Conservation (phyloP, 2,113 vertebrate species). For the Microcebus jonahi region DNA sequence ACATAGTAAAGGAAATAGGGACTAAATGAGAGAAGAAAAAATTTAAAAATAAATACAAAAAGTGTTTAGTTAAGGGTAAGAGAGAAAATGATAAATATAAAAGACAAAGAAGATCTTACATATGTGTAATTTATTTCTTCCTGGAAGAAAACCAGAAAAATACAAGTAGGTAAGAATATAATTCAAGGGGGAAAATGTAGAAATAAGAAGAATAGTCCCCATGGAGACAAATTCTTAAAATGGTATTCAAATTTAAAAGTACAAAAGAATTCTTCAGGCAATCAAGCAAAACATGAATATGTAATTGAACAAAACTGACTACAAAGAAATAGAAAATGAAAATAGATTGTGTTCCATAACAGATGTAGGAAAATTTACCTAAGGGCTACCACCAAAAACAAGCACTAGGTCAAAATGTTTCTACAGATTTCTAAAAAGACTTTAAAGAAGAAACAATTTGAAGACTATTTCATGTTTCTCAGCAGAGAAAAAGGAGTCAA, state of each 20-base stretch:
- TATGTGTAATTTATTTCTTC: neutral
- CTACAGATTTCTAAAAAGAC: neutral
- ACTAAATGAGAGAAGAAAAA: neutral
- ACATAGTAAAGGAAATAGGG: neutral
- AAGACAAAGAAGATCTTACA: neutral
- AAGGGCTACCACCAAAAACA: neutral
- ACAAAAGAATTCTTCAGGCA: neutral
- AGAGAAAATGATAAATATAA: neutral
- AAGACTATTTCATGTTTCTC: neutral
- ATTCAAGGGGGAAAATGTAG: neutral
- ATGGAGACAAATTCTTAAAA: neutral
- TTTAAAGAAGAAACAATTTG: conserved; percentile 3
- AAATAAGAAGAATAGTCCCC: neutral
- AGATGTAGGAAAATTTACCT: neutral
- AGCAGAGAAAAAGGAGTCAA: neutral
- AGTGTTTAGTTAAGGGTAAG: neutral
- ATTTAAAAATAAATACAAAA: neutral
- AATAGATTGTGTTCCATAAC: neutral
- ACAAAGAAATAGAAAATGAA: conserved; percentile 18
- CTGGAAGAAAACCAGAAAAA: neutral
- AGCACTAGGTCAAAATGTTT: neutral
- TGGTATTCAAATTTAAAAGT: neutral
- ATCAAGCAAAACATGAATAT: neutral
- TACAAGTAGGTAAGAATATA: neutral
- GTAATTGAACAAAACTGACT: conserved; percentile 1